Conservation (phyloP, 2,113 vertebrate species). For the Cyanistes caeruleus region DNA sequence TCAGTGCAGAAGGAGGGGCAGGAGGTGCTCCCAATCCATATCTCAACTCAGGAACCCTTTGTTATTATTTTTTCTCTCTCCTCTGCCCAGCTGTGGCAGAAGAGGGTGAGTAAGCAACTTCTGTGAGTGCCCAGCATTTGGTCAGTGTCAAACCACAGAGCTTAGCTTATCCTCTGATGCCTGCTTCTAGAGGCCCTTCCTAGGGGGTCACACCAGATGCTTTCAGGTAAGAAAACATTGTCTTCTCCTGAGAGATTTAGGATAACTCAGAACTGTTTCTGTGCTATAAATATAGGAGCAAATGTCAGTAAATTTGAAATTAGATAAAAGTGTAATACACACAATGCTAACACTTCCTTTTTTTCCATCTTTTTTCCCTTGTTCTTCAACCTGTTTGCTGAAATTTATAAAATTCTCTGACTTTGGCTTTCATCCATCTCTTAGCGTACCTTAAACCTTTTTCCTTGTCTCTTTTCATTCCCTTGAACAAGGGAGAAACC, state of each 20-base stretch:
- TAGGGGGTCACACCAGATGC: not conserved
- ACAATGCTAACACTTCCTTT: not conserved
- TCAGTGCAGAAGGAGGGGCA: not conserved
- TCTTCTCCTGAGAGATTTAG: not conserved
- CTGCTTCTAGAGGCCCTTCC: not conserved
- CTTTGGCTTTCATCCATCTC: not conserved
- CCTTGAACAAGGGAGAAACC: not conserved
- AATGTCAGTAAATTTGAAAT: not conserved
- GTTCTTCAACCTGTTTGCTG: not conserved
- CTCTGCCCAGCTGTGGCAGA: not conserved
- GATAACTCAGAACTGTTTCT: not conserved
- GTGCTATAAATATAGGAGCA: not conserved
- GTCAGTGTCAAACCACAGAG: not conserved
- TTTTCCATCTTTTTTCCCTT: not conserved
- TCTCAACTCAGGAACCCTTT: not conserved
- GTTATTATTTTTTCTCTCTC: not conserved
- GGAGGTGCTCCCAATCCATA: not conserved
- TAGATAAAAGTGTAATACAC: not conserved
- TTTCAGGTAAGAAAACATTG: not conserved
- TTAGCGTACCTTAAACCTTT: not conserved
- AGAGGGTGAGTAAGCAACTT: rapidly evolving
- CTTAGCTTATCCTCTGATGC: not conserved
- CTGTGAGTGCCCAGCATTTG: rapidly evolving
- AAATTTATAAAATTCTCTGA: not conserved
- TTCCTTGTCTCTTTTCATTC: not conserved